phyloP scores from a whole-genome alignment of 2,113 vertebrate genomes.

The Alexandromys fortis region DNA sequence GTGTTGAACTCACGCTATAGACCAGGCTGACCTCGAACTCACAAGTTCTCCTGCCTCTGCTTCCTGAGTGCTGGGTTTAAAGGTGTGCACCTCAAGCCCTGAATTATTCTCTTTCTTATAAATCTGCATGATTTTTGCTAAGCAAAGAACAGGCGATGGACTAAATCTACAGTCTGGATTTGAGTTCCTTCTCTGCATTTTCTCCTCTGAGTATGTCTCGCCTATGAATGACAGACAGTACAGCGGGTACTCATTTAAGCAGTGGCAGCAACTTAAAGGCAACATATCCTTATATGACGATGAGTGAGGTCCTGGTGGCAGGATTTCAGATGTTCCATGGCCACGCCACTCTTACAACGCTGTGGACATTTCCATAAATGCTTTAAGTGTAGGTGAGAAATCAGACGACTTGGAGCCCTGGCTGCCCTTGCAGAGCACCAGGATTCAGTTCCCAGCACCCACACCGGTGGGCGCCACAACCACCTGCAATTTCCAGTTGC shows the following conservation, averaged over 20 bases:
- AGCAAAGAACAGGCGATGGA: background rate
- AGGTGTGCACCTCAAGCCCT: background rate
- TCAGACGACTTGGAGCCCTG: slow-evolving; percentile 71
- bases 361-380: background rate
- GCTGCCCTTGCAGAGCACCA: background rate
- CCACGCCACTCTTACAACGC: background rate
- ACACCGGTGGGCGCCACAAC: background rate
- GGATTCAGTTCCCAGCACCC: background rate
- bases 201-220: background rate
- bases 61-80: background rate
- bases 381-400: background rate
- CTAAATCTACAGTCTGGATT: background rate
- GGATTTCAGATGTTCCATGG: no score
- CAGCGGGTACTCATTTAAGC: background rate
- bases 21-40: background rate
- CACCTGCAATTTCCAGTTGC: background rate
- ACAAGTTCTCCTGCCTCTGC: background rate
- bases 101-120: background rate
- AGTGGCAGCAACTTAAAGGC: background rate
- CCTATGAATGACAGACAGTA: background rate
- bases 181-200: background rate
- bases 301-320: background rate
- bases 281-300: background rate
- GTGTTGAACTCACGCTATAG: background rate
- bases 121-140: background rate